These are phyloP conservation scores for Fragum fragum DNA, from an alignment of 2,888 invertebrate genomes.

Conservation along the genomic window DNA sequence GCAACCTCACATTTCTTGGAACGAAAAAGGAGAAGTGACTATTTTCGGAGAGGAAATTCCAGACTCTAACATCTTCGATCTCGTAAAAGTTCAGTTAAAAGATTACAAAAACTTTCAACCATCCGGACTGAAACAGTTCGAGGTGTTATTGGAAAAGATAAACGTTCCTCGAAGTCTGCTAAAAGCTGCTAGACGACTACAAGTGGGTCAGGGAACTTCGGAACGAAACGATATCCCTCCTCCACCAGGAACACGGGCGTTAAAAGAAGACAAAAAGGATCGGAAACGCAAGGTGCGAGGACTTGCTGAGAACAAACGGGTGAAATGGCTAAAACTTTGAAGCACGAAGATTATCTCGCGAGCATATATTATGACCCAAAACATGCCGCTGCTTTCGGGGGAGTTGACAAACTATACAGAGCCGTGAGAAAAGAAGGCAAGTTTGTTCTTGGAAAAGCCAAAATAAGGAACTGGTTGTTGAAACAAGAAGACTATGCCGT, in stretches of 20 bases:
- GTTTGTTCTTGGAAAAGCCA: conserved; percentile 33
- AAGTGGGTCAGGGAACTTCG: no score
- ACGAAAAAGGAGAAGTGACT: conserved; percentile 27
- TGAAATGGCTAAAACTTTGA: conserved; percentile 3
- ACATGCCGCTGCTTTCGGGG: conserved; percentile 54
- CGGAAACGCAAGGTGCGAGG: no score
- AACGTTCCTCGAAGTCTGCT: conserved; percentile 43
- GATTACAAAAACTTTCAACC: conserved; percentile 48
- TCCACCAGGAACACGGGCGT: no score
- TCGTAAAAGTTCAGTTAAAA: conserved; percentile 43
- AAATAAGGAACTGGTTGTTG: conserved; percentile 54
- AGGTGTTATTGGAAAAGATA: conserved; percentile 19
- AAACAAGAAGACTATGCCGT: conserved; percentile 64
- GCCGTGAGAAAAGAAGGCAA: conserved; percentile 59
- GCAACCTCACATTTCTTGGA: conserved; percentile 15
- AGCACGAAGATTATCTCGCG: conserved; percentile 37
- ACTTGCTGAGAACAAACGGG: no score
- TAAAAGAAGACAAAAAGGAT: no score
- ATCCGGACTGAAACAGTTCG: conserved; percentile 19
- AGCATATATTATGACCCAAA: conserved; percentile 32
- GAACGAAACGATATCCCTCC: no score
- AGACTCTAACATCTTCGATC: conserved; percentile 18
- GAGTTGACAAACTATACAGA: conserved; percentile 63
- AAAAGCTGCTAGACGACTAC: background rate
- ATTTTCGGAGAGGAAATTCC: background rate